Percentiles rank a stretch among this genome's conserved stretches.
These are phyloP conservation scores for Heterodera carotae DNA, from an alignment of 1,140 invertebrate genomes.

Conservation along the genomic window DNA sequence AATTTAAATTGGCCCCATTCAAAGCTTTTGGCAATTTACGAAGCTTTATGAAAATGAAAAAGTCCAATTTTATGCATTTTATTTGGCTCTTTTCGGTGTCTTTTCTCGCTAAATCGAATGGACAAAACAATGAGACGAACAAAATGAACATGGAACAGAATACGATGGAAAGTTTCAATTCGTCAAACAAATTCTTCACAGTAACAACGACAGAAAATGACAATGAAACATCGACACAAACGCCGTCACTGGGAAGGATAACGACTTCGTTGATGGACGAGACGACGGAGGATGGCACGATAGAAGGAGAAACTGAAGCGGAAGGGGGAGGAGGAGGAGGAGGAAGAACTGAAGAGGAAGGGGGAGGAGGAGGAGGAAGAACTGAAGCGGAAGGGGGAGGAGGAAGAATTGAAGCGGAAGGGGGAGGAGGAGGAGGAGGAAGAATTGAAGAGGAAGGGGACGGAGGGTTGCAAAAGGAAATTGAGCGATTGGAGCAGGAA, in stretches of 20 bases:
- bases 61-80: neutral
- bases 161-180: neutral
- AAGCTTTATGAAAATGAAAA: neutral
- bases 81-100: neutral
- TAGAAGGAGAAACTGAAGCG: neutral
- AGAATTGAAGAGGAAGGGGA: too few species aligned
- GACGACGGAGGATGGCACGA: too few species aligned
- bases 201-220: neutral
- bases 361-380: neutral
- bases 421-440: neutral
- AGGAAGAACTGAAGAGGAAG: neutral
- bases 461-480: neutral
- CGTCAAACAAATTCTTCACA: neutral
- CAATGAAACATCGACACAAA: neutral
- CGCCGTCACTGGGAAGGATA: too few species aligned
- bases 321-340: neutral
- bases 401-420: neutral
- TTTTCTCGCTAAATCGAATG: neutral
- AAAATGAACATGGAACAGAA: neutral
- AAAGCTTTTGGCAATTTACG: neutral
- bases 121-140: neutral
- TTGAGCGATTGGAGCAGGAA: conserved; percentile 3
- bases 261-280: too few species aligned
- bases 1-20: neutral
- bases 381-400: neutral